Evolutionary conservation across 2,888 invertebrate genomes (phyloP), one percentile per base, ranked within the genome.

Genomic region (Lepidocyrtoides sp.): DNA sequence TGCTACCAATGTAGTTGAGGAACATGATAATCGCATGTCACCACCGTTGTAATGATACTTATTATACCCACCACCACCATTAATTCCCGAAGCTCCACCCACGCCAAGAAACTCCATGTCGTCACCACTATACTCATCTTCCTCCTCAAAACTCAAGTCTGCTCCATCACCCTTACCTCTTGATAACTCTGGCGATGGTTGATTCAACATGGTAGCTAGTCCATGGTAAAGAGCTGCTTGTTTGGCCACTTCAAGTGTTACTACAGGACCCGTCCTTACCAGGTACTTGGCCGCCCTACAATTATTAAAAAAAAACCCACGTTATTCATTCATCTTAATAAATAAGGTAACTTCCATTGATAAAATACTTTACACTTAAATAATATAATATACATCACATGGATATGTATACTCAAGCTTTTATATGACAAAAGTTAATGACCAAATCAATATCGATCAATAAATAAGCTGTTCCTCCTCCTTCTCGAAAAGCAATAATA

Each of bases 211-310:
- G 17, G 98, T 98, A 17, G 99, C 99, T 86, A 99, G 96, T 32
- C 99, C 99, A 95, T 99, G 99, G 95, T 98, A 98, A 94, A 99
- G 97, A 79, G 99, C 99, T 79, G 99, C 99, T 95, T 99, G 99
- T 95, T 99, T 99, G 29, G 99, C 99, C 91, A 99, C 99, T 95
- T 99, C 99, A 93, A 99, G 95, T 7, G 98, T 98, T 36, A 99
- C 99, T 4, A 98, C 97, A 57, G 98, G 98, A 8, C 99, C 99
- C 14, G 99, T 99, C 86, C 98, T 96, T 69, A 99, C 98, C 95
- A 99, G 96, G 95, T 98, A 98, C 95, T 99, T 98, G 1, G 99
- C 99, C 91, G 99, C 99, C 95, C 98, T 97, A n/a, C n/a, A n/a
- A 94, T 12, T 0, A 44, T 20, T 3, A 41, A 72, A 23, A 44